Conservation (phyloP, 2,888 invertebrate species). For the Drosophila emarginata region DNA sequence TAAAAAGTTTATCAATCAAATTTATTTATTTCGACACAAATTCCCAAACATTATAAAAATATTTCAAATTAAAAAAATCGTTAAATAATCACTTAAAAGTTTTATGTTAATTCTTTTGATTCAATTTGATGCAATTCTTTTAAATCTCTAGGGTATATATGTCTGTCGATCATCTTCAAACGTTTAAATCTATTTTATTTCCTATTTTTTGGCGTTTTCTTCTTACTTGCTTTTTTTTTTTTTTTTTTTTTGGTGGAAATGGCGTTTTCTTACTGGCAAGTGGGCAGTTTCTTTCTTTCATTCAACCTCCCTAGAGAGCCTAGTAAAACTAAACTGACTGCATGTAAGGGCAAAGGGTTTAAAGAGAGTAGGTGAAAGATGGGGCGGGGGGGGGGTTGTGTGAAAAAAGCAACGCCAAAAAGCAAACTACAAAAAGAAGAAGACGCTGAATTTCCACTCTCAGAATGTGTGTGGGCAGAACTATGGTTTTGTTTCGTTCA, state of each 20-base stretch:
- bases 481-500: conserved; percentile 68
- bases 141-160: neutral
- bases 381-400: neutral
- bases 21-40: too few species aligned
- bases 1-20: too few species aligned
- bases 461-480: conserved; percentile 42
- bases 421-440: conserved; percentile 26
- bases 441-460: conserved; percentile 2
- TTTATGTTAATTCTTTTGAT: too few species aligned
- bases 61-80: too few species aligned
- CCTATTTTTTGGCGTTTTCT: neutral
- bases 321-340: conserved; percentile 69
- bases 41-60: too few species aligned
- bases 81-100: too few species aligned
- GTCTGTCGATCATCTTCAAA: neutral
- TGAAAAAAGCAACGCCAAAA: conserved; percentile 27
- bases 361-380: too few species aligned
- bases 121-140: too few species aligned
- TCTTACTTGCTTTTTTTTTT: conserved; percentile 24
- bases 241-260: conserved; percentile 32
- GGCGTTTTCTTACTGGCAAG: conserved; percentile 59
- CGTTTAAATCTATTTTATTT: conserved; percentile 33
- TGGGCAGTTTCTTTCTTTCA: conserved; percentile 58
- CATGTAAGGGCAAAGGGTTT: conserved; percentile 41
- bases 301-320: conserved; percentile 44